A percentile compares a stretch with the other conserved stretches of the same genome.
Evolutionary conservation across 2,113 vertebrate genomes (phyloP).

Genomic region (Dromaius novaehollandiae): DNA sequence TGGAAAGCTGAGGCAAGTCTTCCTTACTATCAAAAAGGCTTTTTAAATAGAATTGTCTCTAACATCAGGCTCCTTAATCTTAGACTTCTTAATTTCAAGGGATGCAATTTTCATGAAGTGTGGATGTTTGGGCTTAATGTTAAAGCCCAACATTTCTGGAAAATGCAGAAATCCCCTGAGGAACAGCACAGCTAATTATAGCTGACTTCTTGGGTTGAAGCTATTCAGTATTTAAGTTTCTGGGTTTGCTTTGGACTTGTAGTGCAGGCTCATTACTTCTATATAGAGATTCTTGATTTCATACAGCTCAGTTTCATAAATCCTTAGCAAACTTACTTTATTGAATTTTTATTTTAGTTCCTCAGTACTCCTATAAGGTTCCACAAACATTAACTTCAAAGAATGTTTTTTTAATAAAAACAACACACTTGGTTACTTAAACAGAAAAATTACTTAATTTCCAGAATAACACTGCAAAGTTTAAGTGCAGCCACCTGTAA

Average conservation of each 20-base stretch:
- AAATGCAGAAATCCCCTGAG: background rate
- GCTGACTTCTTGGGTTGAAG: background rate
- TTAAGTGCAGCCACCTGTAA: background rate
- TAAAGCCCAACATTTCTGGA: background rate
- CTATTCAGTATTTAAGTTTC: background rate
- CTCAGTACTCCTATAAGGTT: background rate
- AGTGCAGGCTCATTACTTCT: background rate
- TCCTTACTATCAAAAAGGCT: background rate
- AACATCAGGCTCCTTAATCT: background rate
- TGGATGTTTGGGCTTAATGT: background rate
- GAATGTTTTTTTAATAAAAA: background rate
- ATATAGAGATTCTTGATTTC: background rate
- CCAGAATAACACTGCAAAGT: background rate
- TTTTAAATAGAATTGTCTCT: background rate
- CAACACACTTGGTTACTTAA: background rate
- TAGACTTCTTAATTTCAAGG: background rate
- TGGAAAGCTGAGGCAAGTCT: background rate
- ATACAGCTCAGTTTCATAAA: background rate
- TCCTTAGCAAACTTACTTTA: background rate
- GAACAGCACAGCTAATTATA: rapidly evolving
- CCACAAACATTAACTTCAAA: background rate
- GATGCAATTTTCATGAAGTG: background rate
- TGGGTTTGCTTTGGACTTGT: background rate
- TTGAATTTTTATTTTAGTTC: background rate
- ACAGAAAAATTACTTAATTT: background rate